A percentile compares a stretch with the other conserved stretches of the same genome.
These are phyloP conservation scores for Pseudocheirus occidentalis DNA, from an alignment of 2,797 vertebrate species.

Conservation along the genomic window DNA sequence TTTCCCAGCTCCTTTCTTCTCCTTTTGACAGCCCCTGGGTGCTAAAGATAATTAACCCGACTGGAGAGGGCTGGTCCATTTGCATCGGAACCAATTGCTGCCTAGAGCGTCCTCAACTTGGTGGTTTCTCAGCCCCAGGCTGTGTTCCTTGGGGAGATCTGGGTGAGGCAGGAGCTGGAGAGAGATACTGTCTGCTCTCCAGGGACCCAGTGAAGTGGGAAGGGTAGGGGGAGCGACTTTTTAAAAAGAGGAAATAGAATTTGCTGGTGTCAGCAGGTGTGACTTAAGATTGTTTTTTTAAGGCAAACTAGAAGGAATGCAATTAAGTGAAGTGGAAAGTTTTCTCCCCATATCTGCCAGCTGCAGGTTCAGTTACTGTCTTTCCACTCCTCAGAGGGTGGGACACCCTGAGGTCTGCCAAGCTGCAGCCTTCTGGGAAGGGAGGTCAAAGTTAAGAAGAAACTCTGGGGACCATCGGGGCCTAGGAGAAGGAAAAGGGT, in stretches of 20 bases:
- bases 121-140: neutral
- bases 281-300: neutral
- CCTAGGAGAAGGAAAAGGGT: neutral
- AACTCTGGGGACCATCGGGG: neutral
- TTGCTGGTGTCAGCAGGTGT: neutral
- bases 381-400: neutral
- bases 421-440: neutral
- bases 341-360: neutral
- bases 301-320: neutral
- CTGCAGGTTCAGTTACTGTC: neutral
- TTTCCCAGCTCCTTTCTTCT: neutral
- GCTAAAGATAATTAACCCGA: neutral
- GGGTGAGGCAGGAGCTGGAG: neutral
- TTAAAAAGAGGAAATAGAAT: neutral
- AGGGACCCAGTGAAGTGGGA: neutral
- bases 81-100: neutral
- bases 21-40: neutral
- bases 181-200: neutral
- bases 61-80: neutral
- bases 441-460: neutral
- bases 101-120: neutral
- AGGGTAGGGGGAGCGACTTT: neutral
- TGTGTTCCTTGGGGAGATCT: neutral
- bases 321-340: neutral
- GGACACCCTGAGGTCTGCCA: neutral